phyloP scores from a whole-genome alignment of 2,113 vertebrate species.

The Muntiacus muntjak region DNA sequence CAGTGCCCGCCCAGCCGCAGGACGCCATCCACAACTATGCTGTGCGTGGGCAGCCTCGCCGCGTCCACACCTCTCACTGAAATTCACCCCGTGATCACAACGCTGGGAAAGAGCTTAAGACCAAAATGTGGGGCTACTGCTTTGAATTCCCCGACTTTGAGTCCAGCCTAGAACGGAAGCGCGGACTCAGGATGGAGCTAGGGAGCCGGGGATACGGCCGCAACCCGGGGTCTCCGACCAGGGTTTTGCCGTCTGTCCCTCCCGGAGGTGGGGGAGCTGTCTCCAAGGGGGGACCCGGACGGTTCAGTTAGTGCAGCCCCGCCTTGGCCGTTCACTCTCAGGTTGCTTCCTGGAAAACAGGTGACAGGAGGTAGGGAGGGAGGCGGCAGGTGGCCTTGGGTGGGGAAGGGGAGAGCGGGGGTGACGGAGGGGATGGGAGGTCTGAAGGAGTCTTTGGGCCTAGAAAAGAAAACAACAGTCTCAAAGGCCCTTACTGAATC shows the following conservation, averaged over 20 bases:
- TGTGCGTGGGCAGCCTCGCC: not conserved
- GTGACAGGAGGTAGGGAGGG: not conserved
- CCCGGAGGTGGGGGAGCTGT: not conserved
- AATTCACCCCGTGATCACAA: not conserved
- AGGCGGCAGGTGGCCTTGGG: not conserved
- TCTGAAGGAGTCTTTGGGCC: not conserved
- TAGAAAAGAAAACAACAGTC: not conserved
- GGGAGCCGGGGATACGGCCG: fast-evolving
- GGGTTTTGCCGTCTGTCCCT: not conserved
- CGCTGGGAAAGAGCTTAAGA: not conserved
- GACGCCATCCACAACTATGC: not conserved
- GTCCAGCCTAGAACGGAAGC: not conserved
- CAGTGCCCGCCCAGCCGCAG: not conserved
- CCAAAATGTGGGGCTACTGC: not conserved
- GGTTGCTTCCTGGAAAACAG: not conserved
- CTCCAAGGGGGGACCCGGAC: not conserved
- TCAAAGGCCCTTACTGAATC: not conserved
- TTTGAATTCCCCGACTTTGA: too few relatives aligned
- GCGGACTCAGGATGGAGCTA: not conserved
- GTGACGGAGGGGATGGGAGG: not conserved
- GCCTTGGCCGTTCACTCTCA: not conserved
- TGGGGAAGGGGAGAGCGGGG: too few relatives aligned
- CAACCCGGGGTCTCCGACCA: not conserved
- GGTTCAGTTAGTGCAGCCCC: not conserved
- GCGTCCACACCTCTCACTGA: not conserved